Base-by-base conservation (phyloP, 2,797 vertebrate genomes). In the Intellagama lesueurii region DNA sequence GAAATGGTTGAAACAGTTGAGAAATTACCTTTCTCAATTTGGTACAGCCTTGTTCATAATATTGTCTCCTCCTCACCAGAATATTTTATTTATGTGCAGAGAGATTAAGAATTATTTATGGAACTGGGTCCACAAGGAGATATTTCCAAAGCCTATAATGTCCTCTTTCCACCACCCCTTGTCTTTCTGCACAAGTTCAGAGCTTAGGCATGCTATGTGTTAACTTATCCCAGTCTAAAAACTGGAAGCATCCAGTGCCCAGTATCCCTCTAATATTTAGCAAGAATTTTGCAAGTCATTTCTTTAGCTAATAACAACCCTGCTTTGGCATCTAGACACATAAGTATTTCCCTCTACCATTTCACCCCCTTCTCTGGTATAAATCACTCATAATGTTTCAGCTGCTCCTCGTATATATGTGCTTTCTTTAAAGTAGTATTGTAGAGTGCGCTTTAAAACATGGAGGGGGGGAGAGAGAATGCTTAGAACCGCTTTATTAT, bases 401-500 rank as follows among this genome's bases (percentile, higher is more conserved):
- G 14, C 47, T 83, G 4, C 28, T 5, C 0, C 2, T 30, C 56
- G 0, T 35, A 82, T 78, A 8, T 22, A 4, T 32, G 30, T 0
- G 0, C 30, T 70, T 52, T 80, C 22, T 64, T 8, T 47, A 6
- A 69, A 89, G 40, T 1, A 9, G 19, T 56, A 49, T 0, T 78
- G 73, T 77, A n/a, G 47, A 76, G 69, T 92, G 69, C 94, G 89
- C 95, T 89, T 88, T 93, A 96, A 95, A 88, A 85, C 47, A 3
- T 30, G 70, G 52, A 88, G 87, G 52, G 52, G 8, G 52, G 12
- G 52, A 14, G 9, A 8, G 52, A 14, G 91, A 93, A 85, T 95
- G 91, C 95, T 97, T 96, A 96, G 95, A 96, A 94, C 82, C 91
- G 88, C 89, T 96, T 84, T 95, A 96, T 97, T 97, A 96, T 97